phyloP scores from a whole-genome alignment of 2,113 vertebrate genomes.

The Loxodonta africana region DNA sequence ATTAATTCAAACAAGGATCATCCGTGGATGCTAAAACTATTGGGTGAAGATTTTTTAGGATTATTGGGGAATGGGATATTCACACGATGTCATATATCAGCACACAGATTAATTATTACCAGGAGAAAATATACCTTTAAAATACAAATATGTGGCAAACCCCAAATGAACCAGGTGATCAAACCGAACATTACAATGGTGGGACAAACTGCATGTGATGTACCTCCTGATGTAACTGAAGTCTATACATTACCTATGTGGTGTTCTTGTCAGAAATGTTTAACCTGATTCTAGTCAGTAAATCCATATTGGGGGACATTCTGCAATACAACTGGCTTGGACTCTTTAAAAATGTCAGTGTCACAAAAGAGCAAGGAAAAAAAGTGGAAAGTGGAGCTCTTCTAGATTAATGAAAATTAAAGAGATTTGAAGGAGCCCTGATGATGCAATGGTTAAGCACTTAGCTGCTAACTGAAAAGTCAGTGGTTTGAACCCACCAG shows the following conservation, averaged over 20 bases:
- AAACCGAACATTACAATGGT: not conserved
- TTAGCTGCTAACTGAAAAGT: not conserved
- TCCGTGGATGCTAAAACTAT: not conserved
- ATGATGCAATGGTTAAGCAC: not conserved
- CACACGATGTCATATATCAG: not conserved
- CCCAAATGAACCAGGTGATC: not conserved
- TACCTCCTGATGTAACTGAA: not conserved
- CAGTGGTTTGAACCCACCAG: not conserved
- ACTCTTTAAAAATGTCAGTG: not conserved
- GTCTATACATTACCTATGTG: not conserved
- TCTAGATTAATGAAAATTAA: not conserved
- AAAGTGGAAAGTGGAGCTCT: not conserved
- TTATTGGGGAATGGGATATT: not conserved
- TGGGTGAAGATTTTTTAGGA: not conserved
- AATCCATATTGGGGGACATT: not conserved
- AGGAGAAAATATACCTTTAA: not conserved
- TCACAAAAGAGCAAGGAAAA: not conserved
- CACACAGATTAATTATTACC: not conserved
- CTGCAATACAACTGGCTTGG: not conserved
- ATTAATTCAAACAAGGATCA: not conserved
- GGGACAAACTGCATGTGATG: not conserved
- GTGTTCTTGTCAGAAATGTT: not conserved
- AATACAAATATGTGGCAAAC: not conserved
- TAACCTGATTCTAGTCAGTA: not conserved
- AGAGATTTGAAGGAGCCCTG: not conserved